These are phyloP conservation scores for Hecatera dysodea DNA, from an alignment of 2,888 invertebrate species.

Conservation along the genomic window DNA sequence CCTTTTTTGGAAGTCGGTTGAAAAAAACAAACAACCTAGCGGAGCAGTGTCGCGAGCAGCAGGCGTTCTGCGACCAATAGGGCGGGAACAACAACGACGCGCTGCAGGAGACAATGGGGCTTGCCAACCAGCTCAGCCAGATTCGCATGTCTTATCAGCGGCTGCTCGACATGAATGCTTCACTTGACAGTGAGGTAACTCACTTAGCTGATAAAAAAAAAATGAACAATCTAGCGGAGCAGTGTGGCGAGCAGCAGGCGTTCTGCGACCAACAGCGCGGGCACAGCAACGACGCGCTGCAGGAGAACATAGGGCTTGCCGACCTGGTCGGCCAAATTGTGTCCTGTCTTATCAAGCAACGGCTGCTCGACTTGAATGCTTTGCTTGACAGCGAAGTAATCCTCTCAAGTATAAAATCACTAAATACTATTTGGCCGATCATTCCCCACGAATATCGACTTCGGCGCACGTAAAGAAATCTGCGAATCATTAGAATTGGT, in stretches of 20 bases:
- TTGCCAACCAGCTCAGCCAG: conserved; percentile 79
- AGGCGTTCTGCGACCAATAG: conserved; percentile 91
- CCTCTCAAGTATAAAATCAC: no score
- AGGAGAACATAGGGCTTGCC: conserved; percentile 79
- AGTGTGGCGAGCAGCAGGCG: conserved; percentile 90
- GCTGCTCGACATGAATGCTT: conserved; percentile 75
- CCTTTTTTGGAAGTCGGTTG: no score
- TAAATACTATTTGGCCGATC: no score
- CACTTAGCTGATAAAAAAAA: no score
- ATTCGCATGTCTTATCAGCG: conserved; percentile 76
- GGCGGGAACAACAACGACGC: conserved; percentile 90
- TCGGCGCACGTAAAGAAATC: no score
- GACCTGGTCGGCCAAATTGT: conserved; percentile 77
- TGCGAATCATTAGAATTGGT: no score
- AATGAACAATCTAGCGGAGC: conserved; percentile 88
- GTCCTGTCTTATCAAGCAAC: conserved; percentile 77
- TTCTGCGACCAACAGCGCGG: conserved; percentile 91
- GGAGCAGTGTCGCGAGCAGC: conserved; percentile 91
- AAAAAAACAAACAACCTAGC: conserved; percentile 86
- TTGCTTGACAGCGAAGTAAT: conserved; percentile 85
- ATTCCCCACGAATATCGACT: no score
- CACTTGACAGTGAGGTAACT: conserved; percentile 84
- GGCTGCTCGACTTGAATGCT: conserved; percentile 76
- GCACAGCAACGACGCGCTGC: conserved; percentile 89
- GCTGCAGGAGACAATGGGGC: conserved; percentile 78